phyloP scores from a whole-genome alignment of 2,113 vertebrate species.

The Saimiri boliviensis region DNA sequence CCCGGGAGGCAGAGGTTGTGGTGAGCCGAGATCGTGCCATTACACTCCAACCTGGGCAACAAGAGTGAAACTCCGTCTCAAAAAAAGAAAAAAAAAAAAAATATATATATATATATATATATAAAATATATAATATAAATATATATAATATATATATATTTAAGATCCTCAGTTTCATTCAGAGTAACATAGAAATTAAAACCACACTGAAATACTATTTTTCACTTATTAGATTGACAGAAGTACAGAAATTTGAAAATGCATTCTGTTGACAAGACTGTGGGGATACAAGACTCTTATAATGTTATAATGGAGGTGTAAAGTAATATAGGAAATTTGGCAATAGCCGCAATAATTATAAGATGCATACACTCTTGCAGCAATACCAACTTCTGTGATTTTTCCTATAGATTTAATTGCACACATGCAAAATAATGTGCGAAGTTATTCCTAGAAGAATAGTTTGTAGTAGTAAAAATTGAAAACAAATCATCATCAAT shows the following conservation, averaged over 20 bases:
- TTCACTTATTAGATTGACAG: neutral
- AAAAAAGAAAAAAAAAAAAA: too few species aligned
- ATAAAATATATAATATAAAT: too few species aligned
- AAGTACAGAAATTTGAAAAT: neutral
- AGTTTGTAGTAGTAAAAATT: slow-evolving; percentile 16
- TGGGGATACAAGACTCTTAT: neutral
- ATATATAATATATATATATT: too few species aligned
- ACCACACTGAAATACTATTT: neutral
- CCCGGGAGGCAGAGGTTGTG: too few species aligned
- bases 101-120: too few species aligned
- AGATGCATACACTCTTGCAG: neutral
- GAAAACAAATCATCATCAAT: neutral
- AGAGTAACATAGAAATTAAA: neutral
- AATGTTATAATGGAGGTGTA: neutral
- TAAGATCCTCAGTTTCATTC: neutral
- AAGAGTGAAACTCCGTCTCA: too few species aligned
- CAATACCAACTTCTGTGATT: neutral
- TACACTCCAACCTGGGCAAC: too few species aligned
- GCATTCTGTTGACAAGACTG: neutral
- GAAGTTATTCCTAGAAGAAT: neutral
- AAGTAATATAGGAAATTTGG: neutral
- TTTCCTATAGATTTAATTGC: slow-evolving; percentile 13
- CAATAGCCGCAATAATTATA: slow-evolving; percentile 11
- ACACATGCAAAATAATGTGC: neutral
- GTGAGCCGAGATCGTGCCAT: too few species aligned